Evolutionary conservation across 2,113 vertebrate species (phyloP).

Genomic region (Brachypodius melanocephalos): DNA sequence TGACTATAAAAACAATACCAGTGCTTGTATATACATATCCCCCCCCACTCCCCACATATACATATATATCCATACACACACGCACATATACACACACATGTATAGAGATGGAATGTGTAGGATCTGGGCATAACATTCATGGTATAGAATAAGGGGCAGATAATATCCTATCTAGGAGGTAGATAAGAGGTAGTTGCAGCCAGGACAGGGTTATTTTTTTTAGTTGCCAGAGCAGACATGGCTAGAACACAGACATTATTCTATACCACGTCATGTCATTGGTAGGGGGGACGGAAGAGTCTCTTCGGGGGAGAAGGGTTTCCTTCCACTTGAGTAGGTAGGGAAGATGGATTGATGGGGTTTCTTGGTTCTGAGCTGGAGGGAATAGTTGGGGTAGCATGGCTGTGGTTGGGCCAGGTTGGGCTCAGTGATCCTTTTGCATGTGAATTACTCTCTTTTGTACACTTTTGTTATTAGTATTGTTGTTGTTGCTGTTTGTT

Average conservation of each 20-base stretch:
- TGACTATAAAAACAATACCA: background rate
- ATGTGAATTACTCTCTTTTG: background rate
- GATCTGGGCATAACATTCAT: background rate
- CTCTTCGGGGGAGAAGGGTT: background rate
- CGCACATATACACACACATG: fast-evolving
- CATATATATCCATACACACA: too few species aligned
- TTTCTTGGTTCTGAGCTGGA: background rate
- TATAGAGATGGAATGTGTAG: background rate
- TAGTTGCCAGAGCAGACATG: background rate
- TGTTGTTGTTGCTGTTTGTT: background rate
- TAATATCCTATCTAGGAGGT: background rate
- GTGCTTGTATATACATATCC: background rate
- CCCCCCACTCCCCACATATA: fast-evolving
- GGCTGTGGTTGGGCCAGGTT: background rate
- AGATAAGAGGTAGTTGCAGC: background rate
- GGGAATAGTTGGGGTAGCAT: background rate
- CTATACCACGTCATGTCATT: background rate
- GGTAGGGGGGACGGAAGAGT: background rate
- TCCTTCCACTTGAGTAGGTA: background rate
- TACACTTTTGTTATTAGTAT: background rate
- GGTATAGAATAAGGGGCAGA: background rate
- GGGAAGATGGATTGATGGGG: background rate
- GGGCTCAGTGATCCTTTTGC: background rate
- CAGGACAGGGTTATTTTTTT: background rate
- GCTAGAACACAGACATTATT: background rate